These are phyloP conservation scores for Eupithecia subfuscata DNA, from an alignment of 2,888 invertebrate genomes.

Conservation along the genomic window DNA sequence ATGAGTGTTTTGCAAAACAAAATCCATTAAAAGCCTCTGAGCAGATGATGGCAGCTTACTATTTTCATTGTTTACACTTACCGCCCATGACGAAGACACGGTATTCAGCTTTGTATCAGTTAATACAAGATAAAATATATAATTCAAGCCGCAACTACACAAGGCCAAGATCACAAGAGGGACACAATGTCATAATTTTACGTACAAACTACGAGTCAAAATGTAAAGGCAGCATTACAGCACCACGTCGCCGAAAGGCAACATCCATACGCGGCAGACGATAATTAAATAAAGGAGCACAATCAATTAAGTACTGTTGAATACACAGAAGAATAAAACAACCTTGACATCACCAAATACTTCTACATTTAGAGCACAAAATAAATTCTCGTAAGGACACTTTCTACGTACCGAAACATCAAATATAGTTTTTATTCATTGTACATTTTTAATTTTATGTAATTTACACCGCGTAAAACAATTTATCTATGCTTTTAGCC, in stretches of 20 bases:
- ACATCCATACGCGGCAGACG: conserved; percentile 59
- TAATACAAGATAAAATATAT: conserved; percentile 51
- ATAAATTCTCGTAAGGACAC: conserved; percentile 47
- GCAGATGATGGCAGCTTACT: conserved; percentile 47
- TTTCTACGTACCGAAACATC: conserved; percentile 63
- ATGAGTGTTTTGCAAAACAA: conserved; percentile 18
- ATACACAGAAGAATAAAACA: conserved; percentile 64
- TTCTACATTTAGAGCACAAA: conserved; percentile 51
- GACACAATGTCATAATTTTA: conserved; percentile 43
- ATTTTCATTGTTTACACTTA: conserved; percentile 60
- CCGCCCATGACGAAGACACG: conserved; percentile 68
- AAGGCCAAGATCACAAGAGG: conserved; percentile 69
- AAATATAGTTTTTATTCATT: conserved; percentile 44
- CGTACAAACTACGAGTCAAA: conserved; percentile 35
- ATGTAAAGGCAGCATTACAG: conserved; percentile 42
- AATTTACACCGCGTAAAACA: conserved; percentile 36
- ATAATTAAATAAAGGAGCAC: conserved; percentile 74
- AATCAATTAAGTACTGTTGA: conserved; percentile 61
- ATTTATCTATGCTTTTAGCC: conserved; percentile 41
- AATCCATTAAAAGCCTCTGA: conserved; percentile 34
- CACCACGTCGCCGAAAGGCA: conserved; percentile 58
- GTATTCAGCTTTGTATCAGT: conserved; percentile 63
- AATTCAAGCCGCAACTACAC: conserved; percentile 61
- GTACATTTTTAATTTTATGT: conserved; percentile 47
- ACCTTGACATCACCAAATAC: conserved; percentile 74